Base-by-base conservation (phyloP, 2,888 invertebrate genomes). In the Unio delphinus region DNA sequence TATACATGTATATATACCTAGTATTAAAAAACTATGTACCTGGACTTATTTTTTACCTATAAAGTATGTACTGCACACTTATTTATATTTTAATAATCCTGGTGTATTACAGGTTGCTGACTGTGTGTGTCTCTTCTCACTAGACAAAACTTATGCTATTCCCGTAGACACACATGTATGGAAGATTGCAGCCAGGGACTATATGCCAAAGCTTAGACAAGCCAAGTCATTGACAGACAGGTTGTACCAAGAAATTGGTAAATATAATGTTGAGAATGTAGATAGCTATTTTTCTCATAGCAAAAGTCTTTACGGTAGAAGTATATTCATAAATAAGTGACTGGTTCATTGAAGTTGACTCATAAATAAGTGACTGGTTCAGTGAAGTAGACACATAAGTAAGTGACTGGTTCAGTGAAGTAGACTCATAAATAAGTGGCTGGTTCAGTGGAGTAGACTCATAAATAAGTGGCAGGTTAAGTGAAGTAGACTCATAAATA, bases 131-230 rank as follows among this genome's bases (percentile, higher is more conserved):
- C 92, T 99, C 28, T 99, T 99, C 98, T 97, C 98, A 0, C 89
- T 99, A 65, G 94, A 95, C 69, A 96, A 98, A 88, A 90, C 95
- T 65, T 93, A 94, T 82, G 94, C 97, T 0, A 93, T 99, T 67
- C 99, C 99, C 1, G 95, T 99, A 0, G 99, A 99, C 90, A 98
- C 98, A 0, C 99, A 99, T 87, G 95, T 99, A 34, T 96, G 94
- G 90, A 95, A 97, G 91, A 94, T 99, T 79, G 97, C 97, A 15
- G 92, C 93, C 26, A 92, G 93, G 70, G 92, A 94, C 82, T 98
- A 98, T 76, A 90, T 96, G 78, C 95, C 95, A 0, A 94, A 95
- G 85, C 90, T 97, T 64, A 90, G 91, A 59, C 92, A 92, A 55
- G 92, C 93, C 74, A 96, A 96, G 89, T 93, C 93, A 60, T 93